phyloP scores from a whole-genome alignment of 2,113 vertebrate genomes.

The Hydrochoerus hydrochaeris region DNA sequence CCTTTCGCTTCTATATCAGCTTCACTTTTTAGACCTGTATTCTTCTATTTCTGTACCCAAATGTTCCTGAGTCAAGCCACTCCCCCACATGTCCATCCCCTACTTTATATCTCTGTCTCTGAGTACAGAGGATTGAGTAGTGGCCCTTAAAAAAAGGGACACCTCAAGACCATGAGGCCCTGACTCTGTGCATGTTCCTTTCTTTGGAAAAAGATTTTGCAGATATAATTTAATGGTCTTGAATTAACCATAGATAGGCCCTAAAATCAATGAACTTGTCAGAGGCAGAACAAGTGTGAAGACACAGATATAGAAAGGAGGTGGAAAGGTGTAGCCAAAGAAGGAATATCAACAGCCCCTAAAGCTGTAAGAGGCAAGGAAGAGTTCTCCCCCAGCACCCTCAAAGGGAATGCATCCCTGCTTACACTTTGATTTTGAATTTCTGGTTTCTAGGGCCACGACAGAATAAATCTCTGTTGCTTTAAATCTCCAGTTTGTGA shows the following conservation, averaged over 20 bases:
- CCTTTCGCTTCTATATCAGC: neutral
- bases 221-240: neutral
- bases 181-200: neutral
- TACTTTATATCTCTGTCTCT: neutral
- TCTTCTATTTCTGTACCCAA: neutral
- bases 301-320: neutral
- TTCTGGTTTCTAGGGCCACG: neutral
- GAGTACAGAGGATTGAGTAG: neutral
- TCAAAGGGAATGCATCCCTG: neutral
- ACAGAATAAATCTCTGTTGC: slow-evolving; percentile 23
- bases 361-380: neutral
- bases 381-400: neutral
- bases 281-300: neutral
- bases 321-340: neutral
- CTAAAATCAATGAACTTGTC: neutral
- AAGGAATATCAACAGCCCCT: neutral
- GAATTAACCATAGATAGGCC: neutral
- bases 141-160: neutral
- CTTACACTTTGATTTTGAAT: neutral
- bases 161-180: neutral
- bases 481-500: neutral
- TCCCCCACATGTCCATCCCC: neutral
- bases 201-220: neutral
- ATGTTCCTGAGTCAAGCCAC: neutral
- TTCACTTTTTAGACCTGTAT: neutral